phyloP scores from a whole-genome alignment of 1,140 invertebrate species.

The Sycophaga agraensis region DNA sequence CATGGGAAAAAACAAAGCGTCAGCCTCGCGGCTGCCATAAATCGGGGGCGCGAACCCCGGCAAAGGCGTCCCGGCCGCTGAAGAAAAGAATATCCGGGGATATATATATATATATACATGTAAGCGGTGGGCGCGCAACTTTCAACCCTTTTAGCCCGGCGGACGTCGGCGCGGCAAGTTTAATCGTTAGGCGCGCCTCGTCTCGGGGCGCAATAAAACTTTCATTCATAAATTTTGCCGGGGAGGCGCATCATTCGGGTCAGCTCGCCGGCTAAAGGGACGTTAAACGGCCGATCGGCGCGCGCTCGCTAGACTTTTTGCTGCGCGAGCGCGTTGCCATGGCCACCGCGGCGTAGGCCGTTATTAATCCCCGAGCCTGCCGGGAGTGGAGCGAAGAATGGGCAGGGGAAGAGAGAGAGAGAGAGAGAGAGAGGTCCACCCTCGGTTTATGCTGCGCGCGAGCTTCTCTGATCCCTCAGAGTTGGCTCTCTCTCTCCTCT shows the following conservation, averaged over 20 bases:
- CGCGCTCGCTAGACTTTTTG: conserved; percentile 26
- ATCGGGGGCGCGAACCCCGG: too few relatives aligned
- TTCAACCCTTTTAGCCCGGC: not conserved
- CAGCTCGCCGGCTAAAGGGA: conserved; percentile 27
- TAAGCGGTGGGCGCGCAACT: too few relatives aligned
- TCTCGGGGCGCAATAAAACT: conserved; percentile 14
- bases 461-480: conserved; percentile 15
- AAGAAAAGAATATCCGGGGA: too few relatives aligned
- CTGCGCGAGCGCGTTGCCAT: conserved; percentile 41
- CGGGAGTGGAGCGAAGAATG: conserved; percentile 36
- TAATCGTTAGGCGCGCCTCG: not conserved
- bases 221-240: conserved; percentile 20
- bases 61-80: too few relatives aligned
- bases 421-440: conserved; percentile 29
- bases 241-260: conserved; percentile 30
- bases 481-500: conserved; percentile 31
- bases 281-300: conserved; percentile 35
- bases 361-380: conserved; percentile 42
- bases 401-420: conserved; percentile 9
- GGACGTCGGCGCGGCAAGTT: too few relatives aligned
- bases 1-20: too few relatives aligned
- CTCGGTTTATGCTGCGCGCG: conserved; percentile 23
- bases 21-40: too few relatives aligned
- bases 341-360: conserved; percentile 41
- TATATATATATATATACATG: too few relatives aligned